Base-by-base conservation (phyloP, 2,797 vertebrate genomes). In the Spinibarbus caldwelli region DNA sequence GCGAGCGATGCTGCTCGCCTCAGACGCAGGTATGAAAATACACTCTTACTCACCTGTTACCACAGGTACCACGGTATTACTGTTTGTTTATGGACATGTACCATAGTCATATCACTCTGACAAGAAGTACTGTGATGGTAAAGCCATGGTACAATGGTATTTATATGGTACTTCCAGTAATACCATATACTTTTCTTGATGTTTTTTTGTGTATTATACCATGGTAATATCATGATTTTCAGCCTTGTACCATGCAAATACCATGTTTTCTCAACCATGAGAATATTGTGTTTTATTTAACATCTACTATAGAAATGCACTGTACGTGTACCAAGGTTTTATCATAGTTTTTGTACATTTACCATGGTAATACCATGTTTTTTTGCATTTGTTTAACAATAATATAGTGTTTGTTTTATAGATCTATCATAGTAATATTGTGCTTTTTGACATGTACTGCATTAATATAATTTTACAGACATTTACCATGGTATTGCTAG, bases 21-120 rank as follows among this genome's bases (percentile, higher is more conserved):
- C 97, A 0, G 98, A 98, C 92, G 97, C 97, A 2, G 98, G 98
- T 98, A 84, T 94, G 91, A 68, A 6, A 10, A 6, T 19, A 38
- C n/a, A 11, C 9, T 34, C 26, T 36, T 0, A 41, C 19, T 38
- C 66, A 23, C 66, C 5, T 3, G 0, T 15, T 1, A 45, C 45
- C 45, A 1, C 7, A 17, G 3, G 21, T 8, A 54, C 7, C 57
- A 0, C 8, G 15, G 3, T 34, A 34, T 34, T 34, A 17, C 2
- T n/a, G n/a, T n/a, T n/a, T n/a, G n/a, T n/a, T n/a, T n/a, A n/a
- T n/a, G n/a, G n/a, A n/a, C n/a, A n/a, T n/a, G n/a, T n/a, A n/a
- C n/a, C n/a, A n/a, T n/a, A n/a, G n/a, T n/a, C n/a, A n/a, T n/a
- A 3, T 11, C 41, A 11, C 43, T 43, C 43, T 45, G 11, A 14